These are phyloP conservation scores for Lamprotornis superbus DNA, from an alignment of 2,113 vertebrate species.

Conservation along the genomic window DNA sequence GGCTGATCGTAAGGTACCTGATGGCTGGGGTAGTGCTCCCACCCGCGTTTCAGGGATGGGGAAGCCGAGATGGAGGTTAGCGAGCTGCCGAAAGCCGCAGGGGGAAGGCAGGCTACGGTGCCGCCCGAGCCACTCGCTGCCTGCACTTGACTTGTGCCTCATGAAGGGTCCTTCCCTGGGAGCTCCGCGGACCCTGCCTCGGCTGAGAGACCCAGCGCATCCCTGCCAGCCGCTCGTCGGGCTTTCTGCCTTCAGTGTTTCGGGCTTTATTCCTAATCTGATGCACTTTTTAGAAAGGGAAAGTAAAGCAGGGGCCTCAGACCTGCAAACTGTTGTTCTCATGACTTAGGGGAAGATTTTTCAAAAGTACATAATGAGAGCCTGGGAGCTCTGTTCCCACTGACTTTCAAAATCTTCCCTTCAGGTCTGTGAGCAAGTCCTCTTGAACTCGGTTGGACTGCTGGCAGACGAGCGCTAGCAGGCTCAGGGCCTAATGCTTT, in stretches of 20 bases:
- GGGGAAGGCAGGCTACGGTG: not conserved
- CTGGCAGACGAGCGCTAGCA: not conserved
- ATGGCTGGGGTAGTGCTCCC: not conserved
- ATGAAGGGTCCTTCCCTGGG: not conserved
- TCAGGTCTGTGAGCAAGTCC: not conserved
- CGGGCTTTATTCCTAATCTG: not conserved
- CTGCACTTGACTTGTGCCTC: constrained; percentile 49
- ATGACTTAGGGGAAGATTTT: constrained; percentile 10
- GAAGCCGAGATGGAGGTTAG: not conserved
- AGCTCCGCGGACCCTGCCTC: not conserved
- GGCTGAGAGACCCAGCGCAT: not conserved
- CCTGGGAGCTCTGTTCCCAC: not conserved
- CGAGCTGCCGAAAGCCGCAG: not conserved
- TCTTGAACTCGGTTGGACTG: not conserved
- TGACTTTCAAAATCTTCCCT: constrained; percentile 9
- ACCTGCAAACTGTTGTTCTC: not conserved
- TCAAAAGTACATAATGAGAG: not conserved
- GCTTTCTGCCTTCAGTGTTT: not conserved
- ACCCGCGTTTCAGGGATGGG: not conserved
- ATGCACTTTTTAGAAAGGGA: not conserved
- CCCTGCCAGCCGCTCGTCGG: not conserved
- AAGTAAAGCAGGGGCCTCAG: not conserved
- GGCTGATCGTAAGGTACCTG: not conserved
- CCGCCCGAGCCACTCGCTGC: not conserved
- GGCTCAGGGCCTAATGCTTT: constrained; percentile 49